Conservation (phyloP, 2,888 invertebrate species). For the Pediacus dermestoides region DNA sequence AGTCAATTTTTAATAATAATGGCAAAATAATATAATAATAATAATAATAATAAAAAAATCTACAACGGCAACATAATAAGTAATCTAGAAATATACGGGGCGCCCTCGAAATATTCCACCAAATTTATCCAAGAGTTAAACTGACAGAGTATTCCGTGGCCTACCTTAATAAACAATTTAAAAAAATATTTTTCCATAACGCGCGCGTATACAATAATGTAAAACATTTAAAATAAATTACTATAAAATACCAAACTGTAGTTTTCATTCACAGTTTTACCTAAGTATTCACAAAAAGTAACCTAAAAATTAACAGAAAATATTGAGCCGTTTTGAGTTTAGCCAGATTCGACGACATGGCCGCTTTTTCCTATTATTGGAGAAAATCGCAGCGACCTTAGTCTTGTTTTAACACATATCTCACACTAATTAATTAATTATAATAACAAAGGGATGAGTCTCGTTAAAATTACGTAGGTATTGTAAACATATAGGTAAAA, state of each 20-base stretch:
- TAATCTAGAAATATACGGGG: conserved; percentile 17
- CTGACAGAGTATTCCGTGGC: too few species aligned
- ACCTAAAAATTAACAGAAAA: conserved; percentile 13
- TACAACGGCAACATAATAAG: conserved; percentile 26
- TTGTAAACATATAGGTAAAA: too few species aligned
- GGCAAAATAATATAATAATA: conserved; percentile 40
- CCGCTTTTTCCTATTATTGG: too few species aligned
- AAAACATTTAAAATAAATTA: conserved; percentile 7
- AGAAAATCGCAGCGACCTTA: too few species aligned
- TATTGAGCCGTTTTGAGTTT: conserved; percentile 9
- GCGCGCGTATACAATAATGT: conserved; percentile 5
- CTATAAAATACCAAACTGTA: conserved; percentile 8
- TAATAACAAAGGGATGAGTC: too few species aligned
- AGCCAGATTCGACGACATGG: conserved; percentile 6
- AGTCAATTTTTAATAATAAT: conserved; percentile 41
- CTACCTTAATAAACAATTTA: too few species aligned
- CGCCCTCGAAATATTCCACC: too few species aligned
- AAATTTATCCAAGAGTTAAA: too few species aligned
- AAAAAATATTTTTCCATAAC: too few species aligned
- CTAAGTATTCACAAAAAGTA: conserved; percentile 10
- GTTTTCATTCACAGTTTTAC: conserved; percentile 14
- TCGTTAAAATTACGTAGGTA: too few species aligned
- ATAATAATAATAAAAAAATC: conserved; percentile 20
- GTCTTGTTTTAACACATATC: too few species aligned
- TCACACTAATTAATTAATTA: too few species aligned